Evolutionary conservation across 2,113 vertebrate species (phyloP).

Genomic region (Rhinolophus ferrumequinum): DNA sequence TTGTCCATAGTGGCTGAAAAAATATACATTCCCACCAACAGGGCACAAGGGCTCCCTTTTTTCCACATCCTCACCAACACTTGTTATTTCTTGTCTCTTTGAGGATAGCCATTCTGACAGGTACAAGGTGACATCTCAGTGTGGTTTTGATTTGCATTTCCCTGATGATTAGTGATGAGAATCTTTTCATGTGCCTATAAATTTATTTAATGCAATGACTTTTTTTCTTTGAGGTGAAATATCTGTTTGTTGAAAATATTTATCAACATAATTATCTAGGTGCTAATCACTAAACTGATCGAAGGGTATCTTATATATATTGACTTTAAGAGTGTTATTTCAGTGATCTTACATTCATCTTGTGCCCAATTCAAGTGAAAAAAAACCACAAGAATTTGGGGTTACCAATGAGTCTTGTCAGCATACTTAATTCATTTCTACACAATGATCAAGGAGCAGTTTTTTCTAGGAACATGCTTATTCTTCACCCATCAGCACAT

Average conservation of each 20-base stretch:
- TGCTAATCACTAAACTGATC: background rate
- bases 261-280: slow-evolving; percentile 14
- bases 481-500: background rate
- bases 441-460: background rate
- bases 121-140: background rate
- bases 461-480: background rate
- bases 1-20: background rate
- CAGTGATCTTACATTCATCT: background rate
- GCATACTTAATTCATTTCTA: background rate
- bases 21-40: background rate
- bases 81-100: background rate
- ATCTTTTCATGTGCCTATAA: background rate
- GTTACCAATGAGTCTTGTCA: background rate
- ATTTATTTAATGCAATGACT: background rate
- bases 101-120: background rate
- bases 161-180: background rate
- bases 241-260: slow-evolving; percentile 30
- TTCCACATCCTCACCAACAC: background rate
- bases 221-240: slow-evolving; percentile 12
- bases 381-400: background rate
- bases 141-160: background rate
- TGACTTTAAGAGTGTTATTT: background rate
- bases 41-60: background rate
- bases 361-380: slow-evolving; percentile 1
- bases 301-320: background rate